phyloP scores from a whole-genome alignment of 2,113 vertebrate genomes.

The Actinemys pallida region DNA sequence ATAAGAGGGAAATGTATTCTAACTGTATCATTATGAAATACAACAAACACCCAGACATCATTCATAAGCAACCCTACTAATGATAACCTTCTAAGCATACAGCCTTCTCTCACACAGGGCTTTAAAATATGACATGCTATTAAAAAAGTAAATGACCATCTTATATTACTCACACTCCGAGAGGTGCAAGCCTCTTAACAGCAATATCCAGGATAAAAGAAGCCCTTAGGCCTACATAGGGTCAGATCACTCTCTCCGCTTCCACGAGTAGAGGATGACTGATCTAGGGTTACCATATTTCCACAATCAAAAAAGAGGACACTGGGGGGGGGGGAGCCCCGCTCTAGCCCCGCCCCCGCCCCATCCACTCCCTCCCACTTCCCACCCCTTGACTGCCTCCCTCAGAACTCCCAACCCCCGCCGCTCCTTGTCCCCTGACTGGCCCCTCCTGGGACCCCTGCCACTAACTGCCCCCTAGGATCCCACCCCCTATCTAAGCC shows the following conservation, averaged over 20 bases:
- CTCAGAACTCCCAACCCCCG: too few species aligned
- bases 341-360: too few species aligned
- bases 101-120: background rate
- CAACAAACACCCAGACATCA: constrained; percentile 3
- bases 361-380: too few species aligned
- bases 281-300: too few species aligned
- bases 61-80: constrained; percentile 3
- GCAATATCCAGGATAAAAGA: background rate
- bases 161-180: background rate
- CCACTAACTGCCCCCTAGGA: too few species aligned
- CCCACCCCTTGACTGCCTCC: too few species aligned
- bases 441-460: too few species aligned
- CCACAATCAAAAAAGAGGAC: too few species aligned
- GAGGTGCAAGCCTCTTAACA: background rate
- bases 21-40: background rate
- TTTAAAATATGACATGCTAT: background rate
- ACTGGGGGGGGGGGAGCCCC: too few species aligned
- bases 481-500: too few species aligned
- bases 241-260: background rate
- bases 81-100: background rate
- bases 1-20: background rate
- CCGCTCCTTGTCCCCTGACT: too few species aligned
- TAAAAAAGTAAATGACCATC: background rate
- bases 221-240: fast-evolving
- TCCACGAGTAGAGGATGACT: background rate